Evolutionary conservation across 2,113 vertebrate genomes (phyloP).

Genomic region (Henicopernis longicauda): DNA sequence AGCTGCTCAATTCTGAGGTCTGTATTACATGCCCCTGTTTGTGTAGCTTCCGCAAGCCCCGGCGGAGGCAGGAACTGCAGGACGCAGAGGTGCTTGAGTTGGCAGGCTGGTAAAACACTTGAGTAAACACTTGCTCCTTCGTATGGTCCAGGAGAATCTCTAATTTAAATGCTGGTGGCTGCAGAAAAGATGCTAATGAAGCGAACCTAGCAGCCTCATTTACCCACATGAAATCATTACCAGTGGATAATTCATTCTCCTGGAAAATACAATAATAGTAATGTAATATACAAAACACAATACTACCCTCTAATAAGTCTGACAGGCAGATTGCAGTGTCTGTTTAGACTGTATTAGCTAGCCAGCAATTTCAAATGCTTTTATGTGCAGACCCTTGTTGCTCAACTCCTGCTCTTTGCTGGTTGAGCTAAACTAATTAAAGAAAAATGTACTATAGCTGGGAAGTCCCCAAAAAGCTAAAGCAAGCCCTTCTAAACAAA

Average conservation of each 20-base stretch:
- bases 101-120: background rate
- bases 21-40: background rate
- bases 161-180: background rate
- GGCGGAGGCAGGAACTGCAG: background rate
- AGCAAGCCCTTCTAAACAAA: background rate
- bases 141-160: background rate
- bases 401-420: background rate
- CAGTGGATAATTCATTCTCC: slow-evolving; percentile 23
- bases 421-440: slow-evolving; percentile 21
- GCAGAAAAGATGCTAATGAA: slow-evolving; percentile 10
- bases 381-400: background rate
- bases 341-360: slow-evolving; percentile 22
- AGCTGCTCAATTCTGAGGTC: background rate
- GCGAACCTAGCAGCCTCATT: slow-evolving; percentile 12
- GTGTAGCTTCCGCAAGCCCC: background rate
- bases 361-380: background rate
- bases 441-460: background rate
- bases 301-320: slow-evolving; percentile 28
- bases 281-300: slow-evolving; percentile 18
- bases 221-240: background rate
- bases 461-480: background rate
- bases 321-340: slow-evolving; percentile 22
- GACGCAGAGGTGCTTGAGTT: background rate
- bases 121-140: background rate
- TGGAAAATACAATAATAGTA: slow-evolving; percentile 40